phyloP scores from a whole-genome alignment of 2,888 invertebrate species.

The Himalopsyche japonica region DNA sequence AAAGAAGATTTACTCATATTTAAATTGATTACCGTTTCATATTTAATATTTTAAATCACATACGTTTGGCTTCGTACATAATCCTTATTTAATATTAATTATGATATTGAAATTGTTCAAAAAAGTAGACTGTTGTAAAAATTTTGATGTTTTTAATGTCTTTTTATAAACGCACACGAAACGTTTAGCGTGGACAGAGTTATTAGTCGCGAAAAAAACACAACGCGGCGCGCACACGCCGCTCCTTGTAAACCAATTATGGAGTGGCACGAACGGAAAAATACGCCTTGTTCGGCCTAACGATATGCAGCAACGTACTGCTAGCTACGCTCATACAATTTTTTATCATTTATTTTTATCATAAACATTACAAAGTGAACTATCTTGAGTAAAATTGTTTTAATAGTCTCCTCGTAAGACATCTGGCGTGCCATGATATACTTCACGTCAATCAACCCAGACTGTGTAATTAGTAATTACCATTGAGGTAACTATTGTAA shows the following conservation, averaged over 20 bases:
- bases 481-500: background rate
- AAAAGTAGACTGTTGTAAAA: background rate
- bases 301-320: background rate
- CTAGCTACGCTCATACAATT: background rate
- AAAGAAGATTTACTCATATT: too few species aligned
- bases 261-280: conserved; percentile 1
- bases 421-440: background rate
- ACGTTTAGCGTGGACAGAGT: background rate
- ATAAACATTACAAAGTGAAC: background rate
- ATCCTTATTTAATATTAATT: too few species aligned
- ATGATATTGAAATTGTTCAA: background rate
- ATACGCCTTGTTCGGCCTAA: background rate
- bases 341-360: background rate
- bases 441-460: background rate
- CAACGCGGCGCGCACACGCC: background rate
- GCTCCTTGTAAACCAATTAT: conserved; percentile 7
- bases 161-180: background rate
- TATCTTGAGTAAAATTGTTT: background rate
- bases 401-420: background rate
- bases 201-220: background rate
- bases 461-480: background rate
- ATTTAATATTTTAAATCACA: too few species aligned
- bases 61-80: too few species aligned
- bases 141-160: background rate
- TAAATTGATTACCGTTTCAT: too few species aligned